Conservation (phyloP, 2,113 vertebrate species). For the Scophthalmus maximus region DNA sequence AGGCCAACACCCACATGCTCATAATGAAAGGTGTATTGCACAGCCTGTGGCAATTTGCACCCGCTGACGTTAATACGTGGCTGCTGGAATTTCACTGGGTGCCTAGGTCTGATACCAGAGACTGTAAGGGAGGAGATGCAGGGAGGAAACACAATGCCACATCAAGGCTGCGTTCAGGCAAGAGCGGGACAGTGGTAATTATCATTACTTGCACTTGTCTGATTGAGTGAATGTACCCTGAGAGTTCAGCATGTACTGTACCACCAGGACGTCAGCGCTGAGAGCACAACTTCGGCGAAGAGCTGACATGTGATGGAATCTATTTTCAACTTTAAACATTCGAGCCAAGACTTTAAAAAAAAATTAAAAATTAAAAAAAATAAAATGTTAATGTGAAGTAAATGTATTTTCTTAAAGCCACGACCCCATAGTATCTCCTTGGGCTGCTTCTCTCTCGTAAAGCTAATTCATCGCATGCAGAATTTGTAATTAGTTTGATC, state of each 20-base stretch:
- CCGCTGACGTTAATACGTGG: conserved; percentile 31
- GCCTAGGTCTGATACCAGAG: conserved; percentile 34
- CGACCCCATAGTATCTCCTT: neutral
- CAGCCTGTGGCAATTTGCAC: conserved; percentile 64
- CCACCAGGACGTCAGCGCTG: neutral
- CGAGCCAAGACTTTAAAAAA: conserved; percentile 41
- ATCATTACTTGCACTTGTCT: conserved; percentile 40
- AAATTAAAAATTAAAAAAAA: too few relatives aligned
- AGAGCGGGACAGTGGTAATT: conserved; percentile 22
- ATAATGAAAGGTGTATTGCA: conserved; percentile 74
- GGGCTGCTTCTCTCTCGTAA: conserved; percentile 4
- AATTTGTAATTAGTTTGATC: conserved; percentile 65
- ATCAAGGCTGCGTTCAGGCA: conserved; percentile 24
- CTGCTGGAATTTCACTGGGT: conserved; percentile 48
- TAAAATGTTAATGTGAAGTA: neutral
- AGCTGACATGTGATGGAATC: neutral
- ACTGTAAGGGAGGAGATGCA: conserved; percentile 19
- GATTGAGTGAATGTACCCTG: too few relatives aligned
- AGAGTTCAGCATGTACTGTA: neutral
- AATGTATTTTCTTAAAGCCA: neutral
- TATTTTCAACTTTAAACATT: conserved; percentile 4
- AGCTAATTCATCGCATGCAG: conserved; percentile 46
- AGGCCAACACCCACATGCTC: conserved; percentile 66
- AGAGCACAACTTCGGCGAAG: neutral
- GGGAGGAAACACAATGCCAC: conserved; percentile 5